Percentiles rank a stretch among this genome's conserved stretches.
These are phyloP conservation scores for Condylura cristata DNA, from an alignment of 2,113 vertebrate genomes.

Conservation along the genomic window DNA sequence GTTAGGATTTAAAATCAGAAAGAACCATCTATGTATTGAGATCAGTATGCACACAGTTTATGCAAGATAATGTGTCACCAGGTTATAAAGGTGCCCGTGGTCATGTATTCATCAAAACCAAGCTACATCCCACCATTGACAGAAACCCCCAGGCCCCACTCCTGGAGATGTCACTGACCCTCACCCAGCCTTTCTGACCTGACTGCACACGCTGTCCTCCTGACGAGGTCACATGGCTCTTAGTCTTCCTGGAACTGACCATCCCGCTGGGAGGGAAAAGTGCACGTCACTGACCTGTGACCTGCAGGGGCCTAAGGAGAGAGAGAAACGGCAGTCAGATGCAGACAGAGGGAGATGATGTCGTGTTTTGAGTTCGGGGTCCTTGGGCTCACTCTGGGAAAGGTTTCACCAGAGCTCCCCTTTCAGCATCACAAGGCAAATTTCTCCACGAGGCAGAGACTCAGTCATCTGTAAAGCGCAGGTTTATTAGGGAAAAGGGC, in stretches of 20 bases:
- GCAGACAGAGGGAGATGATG: neutral
- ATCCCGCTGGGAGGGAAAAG: neutral
- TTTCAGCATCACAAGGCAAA: too few species aligned
- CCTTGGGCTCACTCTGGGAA: too few species aligned
- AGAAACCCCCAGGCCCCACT: neutral
- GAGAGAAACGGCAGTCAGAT: neutral
- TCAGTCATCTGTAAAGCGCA: too few species aligned
- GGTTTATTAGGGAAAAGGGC: too few species aligned
- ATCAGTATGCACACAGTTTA: neutral
- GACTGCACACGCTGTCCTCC: accelerated
- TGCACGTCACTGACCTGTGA: neutral
- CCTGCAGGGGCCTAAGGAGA: too few species aligned
- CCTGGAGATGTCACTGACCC: accelerated
- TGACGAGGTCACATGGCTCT: neutral
- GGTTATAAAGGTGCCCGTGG: neutral
- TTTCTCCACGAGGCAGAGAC: too few species aligned
- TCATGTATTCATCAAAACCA: neutral
- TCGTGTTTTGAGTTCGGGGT: too few species aligned
- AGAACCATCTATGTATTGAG: neutral
- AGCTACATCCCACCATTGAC: neutral
- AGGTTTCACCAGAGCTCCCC: too few species aligned
- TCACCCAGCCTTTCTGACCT: too few species aligned
- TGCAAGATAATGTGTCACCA: neutral
- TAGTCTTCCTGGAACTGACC: neutral
- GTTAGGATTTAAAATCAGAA: neutral